Percentiles rank a stretch among this genome's conserved stretches.
Conservation (phyloP, 2,888 invertebrate species). For the Epistrophella euchroma region DNA sequence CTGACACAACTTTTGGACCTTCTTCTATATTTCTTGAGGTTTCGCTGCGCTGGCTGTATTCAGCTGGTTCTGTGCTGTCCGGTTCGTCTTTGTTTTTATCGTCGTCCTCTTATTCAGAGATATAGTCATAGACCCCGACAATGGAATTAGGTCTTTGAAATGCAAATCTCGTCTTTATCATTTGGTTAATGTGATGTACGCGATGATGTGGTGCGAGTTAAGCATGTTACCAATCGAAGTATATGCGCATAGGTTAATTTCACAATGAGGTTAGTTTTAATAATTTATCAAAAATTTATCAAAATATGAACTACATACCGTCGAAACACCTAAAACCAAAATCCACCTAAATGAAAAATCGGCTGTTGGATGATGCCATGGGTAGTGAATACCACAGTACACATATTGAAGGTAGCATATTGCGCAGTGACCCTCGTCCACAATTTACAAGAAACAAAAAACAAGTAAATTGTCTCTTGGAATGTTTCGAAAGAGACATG, state of each 20-base stretch:
- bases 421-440: too few relatives aligned
- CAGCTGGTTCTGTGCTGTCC: too few relatives aligned
- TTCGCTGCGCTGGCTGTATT: not conserved
- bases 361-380: too few relatives aligned
- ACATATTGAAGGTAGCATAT: too few relatives aligned
- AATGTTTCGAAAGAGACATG: too few relatives aligned
- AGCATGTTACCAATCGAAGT: conserved; percentile 27
- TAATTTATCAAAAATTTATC: too few relatives aligned
- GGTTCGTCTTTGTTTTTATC: conserved; percentile 39
- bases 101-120: conserved; percentile 50
- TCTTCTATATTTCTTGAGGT: conserved; percentile 12
- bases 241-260: not conserved
- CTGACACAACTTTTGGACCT: conserved; percentile 37
- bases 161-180: conserved; percentile 70
- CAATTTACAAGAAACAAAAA: too few relatives aligned
- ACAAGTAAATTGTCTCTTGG: too few relatives aligned
- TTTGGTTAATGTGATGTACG: conserved; percentile 67
- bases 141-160: conserved; percentile 74
- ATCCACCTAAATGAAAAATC: too few relatives aligned
- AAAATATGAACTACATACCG: too few relatives aligned
- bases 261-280: not conserved
- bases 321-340: too few relatives aligned
- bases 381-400: too few relatives aligned
- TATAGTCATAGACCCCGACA: conserved; percentile 70
- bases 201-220: conserved; percentile 43